Evolutionary conservation across 1,140 invertebrate genomes (phyloP).

Genomic region (Musca domestica): DNA sequence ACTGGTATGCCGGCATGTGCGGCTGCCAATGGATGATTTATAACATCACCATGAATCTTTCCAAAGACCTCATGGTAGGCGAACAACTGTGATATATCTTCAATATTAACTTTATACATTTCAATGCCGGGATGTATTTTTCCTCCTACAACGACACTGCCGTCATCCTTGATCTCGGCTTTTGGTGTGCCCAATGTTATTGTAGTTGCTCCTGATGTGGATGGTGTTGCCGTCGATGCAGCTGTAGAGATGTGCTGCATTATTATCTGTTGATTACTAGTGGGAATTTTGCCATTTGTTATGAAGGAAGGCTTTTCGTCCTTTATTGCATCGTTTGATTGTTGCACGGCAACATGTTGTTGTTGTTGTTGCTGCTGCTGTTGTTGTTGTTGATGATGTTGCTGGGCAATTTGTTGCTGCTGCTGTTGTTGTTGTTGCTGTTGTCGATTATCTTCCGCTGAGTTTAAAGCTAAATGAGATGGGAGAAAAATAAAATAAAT

Average conservation of each 20-base stretch:
- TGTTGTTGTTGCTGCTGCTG: conserved; percentile 23
- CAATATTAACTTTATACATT: conserved; percentile 80
- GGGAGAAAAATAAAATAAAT: too few species aligned
- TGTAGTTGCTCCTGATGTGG: conserved; percentile 7
- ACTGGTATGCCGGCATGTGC: conserved; percentile 38
- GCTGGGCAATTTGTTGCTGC: conserved; percentile 14
- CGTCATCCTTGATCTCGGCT: conserved; percentile 27
- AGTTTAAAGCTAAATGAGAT: conserved; percentile 14
- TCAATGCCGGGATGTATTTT: conserved; percentile 59
- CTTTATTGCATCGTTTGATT: conserved; percentile 24
- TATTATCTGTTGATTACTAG: conserved; percentile 29
- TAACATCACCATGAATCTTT: conserved; percentile 67
- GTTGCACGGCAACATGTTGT: conserved; percentile 25
- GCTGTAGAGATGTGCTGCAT: conserved; percentile 48
- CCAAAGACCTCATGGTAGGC: conserved; percentile 86
- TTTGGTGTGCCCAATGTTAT: conserved; percentile 24
- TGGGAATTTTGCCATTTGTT: conserved; percentile 30
- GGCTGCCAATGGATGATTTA: conserved; percentile 51
- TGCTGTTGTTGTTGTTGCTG: conserved; percentile 17
- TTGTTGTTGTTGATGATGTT: conserved; percentile 26
- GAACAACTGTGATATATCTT: conserved; percentile 76
- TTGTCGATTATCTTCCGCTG: conserved; percentile 26
- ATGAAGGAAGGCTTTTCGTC: conserved; percentile 29
- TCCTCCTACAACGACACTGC: conserved; percentile 9
- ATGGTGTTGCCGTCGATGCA: conserved; percentile 40